Base-by-base conservation (phyloP, 53 echinoderm and acorn worm genomes). In the Paracentrotus lividus region DNA sequence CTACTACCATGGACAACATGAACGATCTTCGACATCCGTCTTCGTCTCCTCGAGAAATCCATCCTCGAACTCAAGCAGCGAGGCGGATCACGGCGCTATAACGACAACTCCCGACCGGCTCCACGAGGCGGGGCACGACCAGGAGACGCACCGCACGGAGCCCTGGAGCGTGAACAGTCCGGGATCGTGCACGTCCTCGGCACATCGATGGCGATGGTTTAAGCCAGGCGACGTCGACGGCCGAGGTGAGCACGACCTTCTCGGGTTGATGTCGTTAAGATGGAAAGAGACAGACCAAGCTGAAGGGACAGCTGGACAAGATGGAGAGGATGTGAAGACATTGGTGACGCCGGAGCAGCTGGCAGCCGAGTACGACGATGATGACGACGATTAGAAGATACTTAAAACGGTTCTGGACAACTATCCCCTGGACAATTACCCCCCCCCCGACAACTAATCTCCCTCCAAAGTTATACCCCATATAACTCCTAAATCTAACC, bases 11-110 rank as follows among this genome's bases (percentile, higher is more conserved):
- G 38, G 92, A 92, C 42, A 92, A 78, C 59, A 92, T 92, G 78
- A 78, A 92, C 54, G 92, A 92, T 43, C 92, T 92, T 18, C 92
- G 92, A 23, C 92, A 92, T 57, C n/a, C 92, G 92, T n/a, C 92
- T 92, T 23, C 92, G 92, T 27, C 92, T 92, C 92, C 81, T 92
- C 58, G 92, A 92, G 43, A 92, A 92, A 54, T 92, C 92, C 92
- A 92, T 92, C 59, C 32, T 78, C 1, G 92, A 92, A 21, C 81
- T 92, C 42, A 57, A 60, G 42, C n/a, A n/a, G n/a, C 89, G 55
- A 42, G 57, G 89, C 23, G 60, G 64, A 1, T 31, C 57, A 13
- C 55, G 56, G n/a, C 61, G 43, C 33, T 86, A 86, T n/a, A n/a
- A n/a, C 57, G 16, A 16, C 55, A 87, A n/a, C 56, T 10, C 60